These are phyloP conservation scores for Ooceraea biroi DNA, from an alignment of 1,140 invertebrate species.

Conservation along the genomic window DNA sequence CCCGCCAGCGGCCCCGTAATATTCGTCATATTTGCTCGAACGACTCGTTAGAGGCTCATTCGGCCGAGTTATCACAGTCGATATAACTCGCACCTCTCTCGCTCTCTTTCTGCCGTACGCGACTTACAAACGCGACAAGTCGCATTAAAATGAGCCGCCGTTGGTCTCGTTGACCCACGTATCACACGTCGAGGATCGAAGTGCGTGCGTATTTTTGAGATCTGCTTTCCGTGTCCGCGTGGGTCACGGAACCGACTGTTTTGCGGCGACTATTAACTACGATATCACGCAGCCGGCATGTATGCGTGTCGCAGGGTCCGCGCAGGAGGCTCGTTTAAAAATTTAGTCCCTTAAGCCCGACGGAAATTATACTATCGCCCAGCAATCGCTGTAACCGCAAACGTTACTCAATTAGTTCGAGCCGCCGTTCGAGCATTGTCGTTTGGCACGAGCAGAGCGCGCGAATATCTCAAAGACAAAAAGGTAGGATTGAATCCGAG, in stretches of 20 bases:
- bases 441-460: constrained; percentile 32
- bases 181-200: constrained; percentile 50
- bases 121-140: constrained; percentile 52
- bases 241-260: constrained; percentile 71
- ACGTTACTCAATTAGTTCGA: constrained; percentile 48
- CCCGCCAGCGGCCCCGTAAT: not conserved
- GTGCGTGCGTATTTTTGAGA: constrained; percentile 50
- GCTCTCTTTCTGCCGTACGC: constrained; percentile 24
- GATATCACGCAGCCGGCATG: constrained; percentile 5
- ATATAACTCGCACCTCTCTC: not conserved
- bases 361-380: constrained; percentile 37
- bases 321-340: constrained; percentile 40
- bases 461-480: too few relatives aligned
- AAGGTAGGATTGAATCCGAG: too few relatives aligned
- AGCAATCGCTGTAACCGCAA: constrained; percentile 48
- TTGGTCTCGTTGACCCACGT: constrained; percentile 57
- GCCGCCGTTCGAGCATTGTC: constrained; percentile 9
- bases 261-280: constrained; percentile 51
- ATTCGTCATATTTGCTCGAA: constrained; percentile 59
- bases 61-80: constrained; percentile 37
- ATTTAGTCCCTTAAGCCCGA: constrained; percentile 45
- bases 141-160: constrained; percentile 64
- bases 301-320: constrained; percentile 23
- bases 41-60: constrained; percentile 17
- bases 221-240: constrained; percentile 32